Conservation (phyloP, 2,888 invertebrate genomes). For the Scaptomyza cyrtandrae region DNA sequence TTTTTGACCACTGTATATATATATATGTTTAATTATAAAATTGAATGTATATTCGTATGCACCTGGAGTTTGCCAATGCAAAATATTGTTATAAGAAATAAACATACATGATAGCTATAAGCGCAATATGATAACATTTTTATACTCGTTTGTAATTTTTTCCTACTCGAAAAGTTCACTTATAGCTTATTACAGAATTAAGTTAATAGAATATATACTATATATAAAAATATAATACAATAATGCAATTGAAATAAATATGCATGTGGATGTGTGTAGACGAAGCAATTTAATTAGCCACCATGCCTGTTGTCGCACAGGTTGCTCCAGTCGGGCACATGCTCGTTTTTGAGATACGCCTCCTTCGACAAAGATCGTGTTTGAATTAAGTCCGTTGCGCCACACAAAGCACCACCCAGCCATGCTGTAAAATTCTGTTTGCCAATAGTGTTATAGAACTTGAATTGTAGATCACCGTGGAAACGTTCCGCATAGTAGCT, state of each 20-base stretch:
- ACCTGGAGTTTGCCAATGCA: too few species aligned
- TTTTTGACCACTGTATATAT: background rate
- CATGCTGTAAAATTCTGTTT: slow-evolving; percentile 93
- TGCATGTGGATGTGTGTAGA: slow-evolving; percentile 5
- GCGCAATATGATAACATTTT: slow-evolving; percentile 37
- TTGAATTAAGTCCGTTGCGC: slow-evolving; percentile 90
- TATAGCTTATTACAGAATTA: slow-evolving; percentile 41
- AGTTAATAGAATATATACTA: slow-evolving; percentile 5
- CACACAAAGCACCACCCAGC: slow-evolving; percentile 93
- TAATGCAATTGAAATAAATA: slow-evolving; percentile 28
- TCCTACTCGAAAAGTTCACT: slow-evolving; percentile 54
- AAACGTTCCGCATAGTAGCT: slow-evolving; percentile 88
- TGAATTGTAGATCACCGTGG: slow-evolving; percentile 86
- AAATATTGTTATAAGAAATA: slow-evolving; percentile 23
- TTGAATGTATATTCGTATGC: too few species aligned
- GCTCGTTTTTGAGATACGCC: slow-evolving; percentile 88
- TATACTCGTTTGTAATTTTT: slow-evolving; percentile 52
- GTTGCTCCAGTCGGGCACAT: slow-evolving; percentile 92
- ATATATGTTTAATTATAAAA: too few species aligned
- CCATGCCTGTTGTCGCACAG: slow-evolving; percentile 81
- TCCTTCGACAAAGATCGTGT: slow-evolving; percentile 91
- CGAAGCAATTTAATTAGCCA: slow-evolving; percentile 46
- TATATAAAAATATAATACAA: slow-evolving; percentile 20
- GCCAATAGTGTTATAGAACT: slow-evolving; percentile 92
- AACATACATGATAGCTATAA: slow-evolving; percentile 36